Conservation (phyloP, 1,140 invertebrate genomes). For the Monomorium pharaonis region DNA sequence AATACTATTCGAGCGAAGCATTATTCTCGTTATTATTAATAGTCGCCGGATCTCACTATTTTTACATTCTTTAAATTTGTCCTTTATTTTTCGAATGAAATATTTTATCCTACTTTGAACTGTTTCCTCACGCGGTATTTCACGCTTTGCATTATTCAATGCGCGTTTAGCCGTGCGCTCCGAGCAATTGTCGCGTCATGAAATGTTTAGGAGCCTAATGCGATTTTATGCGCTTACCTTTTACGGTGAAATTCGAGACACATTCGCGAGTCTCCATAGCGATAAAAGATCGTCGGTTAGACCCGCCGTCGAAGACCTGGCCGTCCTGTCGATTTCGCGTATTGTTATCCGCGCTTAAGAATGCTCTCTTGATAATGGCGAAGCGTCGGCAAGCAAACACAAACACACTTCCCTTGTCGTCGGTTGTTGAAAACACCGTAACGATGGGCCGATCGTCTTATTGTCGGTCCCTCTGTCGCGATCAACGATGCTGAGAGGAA, state of each 20-base stretch:
- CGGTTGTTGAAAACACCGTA: slow-evolving; percentile 70
- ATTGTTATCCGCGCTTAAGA: slow-evolving; percentile 56
- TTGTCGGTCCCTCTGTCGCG: not conserved
- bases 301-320: not conserved
- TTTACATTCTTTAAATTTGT: not conserved
- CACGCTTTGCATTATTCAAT: slow-evolving; percentile 17
- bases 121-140: not conserved
- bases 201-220: slow-evolving; percentile 9
- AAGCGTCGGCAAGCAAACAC: slow-evolving; percentile 52
- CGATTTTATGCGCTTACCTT: slow-evolving; percentile 49
- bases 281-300: slow-evolving; percentile 1
- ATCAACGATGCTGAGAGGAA: slow-evolving; percentile 1
- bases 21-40: not conserved
- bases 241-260: slow-evolving; percentile 52
- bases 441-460: slow-evolving; percentile 61
- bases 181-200: slow-evolving; percentile 35
- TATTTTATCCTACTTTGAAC: not conserved
- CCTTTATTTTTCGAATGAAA: not conserved
- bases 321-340: not conserved
- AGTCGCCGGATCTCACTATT: not conserved
- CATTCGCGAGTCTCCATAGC: slow-evolving; percentile 52
- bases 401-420: slow-evolving; percentile 56
- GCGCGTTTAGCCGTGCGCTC: not conserved
- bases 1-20: not conserved
- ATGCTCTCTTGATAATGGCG: slow-evolving; percentile 64